Conservation (phyloP, 2,888 invertebrate genomes). For the Pollenia griseotomentosa region DNA sequence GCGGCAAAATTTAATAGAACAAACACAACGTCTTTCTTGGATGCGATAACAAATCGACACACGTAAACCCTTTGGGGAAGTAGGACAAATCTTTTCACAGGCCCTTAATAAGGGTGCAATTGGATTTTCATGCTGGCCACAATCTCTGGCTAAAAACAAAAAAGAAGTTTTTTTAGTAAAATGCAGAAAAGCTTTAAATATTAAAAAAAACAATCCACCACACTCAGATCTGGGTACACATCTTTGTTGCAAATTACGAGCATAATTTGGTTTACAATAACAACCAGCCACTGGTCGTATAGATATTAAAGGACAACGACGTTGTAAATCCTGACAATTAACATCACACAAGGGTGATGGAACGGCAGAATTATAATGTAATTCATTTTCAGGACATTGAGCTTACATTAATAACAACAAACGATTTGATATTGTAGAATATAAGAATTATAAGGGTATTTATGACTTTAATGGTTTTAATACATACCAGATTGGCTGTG, state of each 20-base stretch:
- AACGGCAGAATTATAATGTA: constrained; percentile 42
- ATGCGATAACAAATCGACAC: constrained; percentile 37
- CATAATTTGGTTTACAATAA: constrained; percentile 67
- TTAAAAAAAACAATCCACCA: constrained; percentile 47
- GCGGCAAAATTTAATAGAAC: constrained; percentile 41
- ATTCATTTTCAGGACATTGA: constrained; percentile 62
- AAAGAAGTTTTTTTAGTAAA: not conserved
- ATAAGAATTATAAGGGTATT: constrained; percentile 28
- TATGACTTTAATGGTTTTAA: not conserved
- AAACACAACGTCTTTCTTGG: constrained; percentile 52
- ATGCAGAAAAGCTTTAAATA: constrained; percentile 12
- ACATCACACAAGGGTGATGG: constrained; percentile 68
- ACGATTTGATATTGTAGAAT: constrained; percentile 14
- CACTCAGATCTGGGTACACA: constrained; percentile 55
- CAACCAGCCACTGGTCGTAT: constrained; percentile 59
- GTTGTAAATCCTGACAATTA: constrained; percentile 69
- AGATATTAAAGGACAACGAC: constrained; percentile 59
- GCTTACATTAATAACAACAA: constrained; percentile 43
- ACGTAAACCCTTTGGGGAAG: not conserved
- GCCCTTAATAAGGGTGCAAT: constrained; percentile 32
- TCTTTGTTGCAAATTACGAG: constrained; percentile 62
- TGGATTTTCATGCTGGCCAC: constrained; percentile 36
- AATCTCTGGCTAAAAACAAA: constrained; percentile 42
- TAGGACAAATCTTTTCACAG: constrained; percentile 46
- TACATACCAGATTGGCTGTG: constrained; percentile 24